phyloP scores from a whole-genome alignment of 2,888 invertebrate species.

The Nipponacmea schrenckii region DNA sequence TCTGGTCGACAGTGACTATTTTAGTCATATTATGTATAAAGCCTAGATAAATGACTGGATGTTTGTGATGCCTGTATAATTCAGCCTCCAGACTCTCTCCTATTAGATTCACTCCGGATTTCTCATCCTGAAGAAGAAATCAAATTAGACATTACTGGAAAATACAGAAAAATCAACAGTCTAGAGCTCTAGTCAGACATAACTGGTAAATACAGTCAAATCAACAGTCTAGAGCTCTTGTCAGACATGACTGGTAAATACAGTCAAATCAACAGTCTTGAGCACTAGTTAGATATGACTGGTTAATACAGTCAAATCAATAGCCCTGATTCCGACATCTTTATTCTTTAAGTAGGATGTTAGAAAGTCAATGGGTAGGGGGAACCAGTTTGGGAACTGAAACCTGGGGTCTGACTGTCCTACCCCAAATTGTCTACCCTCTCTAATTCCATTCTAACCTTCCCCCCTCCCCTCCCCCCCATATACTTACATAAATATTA shows the following conservation, averaged over 20 bases:
- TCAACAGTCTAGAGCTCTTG: too few species aligned
- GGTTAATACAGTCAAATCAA: too few species aligned
- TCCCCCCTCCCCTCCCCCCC: too few species aligned
- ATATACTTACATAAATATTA: slow-evolving; percentile 33
- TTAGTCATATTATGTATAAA: slow-evolving; percentile 51
- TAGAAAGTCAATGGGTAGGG: neutral
- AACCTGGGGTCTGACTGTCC: too few species aligned
- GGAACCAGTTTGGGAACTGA: neutral
- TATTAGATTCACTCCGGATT: slow-evolving; percentile 41
- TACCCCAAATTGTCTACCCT: too few species aligned
- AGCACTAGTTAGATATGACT: too few species aligned
- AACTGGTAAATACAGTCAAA: too few species aligned
- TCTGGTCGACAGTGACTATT: slow-evolving; percentile 55
- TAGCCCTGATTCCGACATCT: neutral
- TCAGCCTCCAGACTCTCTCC: slow-evolving; percentile 52
- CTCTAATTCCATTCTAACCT: too few species aligned
- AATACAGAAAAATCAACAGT: neutral
- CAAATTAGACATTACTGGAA: too few species aligned
- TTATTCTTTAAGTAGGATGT: neutral
- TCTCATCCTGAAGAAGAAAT: slow-evolving; percentile 32
- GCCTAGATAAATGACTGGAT: slow-evolving; percentile 46
- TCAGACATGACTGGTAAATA: too few species aligned
- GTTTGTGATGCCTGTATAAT: slow-evolving; percentile 50
- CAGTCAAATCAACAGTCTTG: too few species aligned
- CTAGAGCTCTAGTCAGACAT: too few species aligned